Evolutionary conservation across 2,888 invertebrate species (phyloP), one percentile per base, ranked within the genome.

Genomic region (Ochropacha duplaris): DNA sequence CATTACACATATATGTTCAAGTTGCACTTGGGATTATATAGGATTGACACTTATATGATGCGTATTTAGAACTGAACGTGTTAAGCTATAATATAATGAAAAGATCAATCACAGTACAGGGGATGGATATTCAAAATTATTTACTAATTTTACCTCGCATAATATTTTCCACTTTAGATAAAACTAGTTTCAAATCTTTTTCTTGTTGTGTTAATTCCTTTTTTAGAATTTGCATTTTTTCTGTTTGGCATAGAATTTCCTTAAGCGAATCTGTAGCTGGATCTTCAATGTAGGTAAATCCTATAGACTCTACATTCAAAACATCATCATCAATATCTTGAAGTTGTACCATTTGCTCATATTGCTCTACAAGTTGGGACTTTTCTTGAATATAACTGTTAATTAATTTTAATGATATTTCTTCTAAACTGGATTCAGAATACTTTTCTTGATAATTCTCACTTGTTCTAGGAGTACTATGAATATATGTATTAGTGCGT

Each of bases 381-480:
- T 96, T 96, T 70, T 95, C 95, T 79, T 95, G 94, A 68, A 94
- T 94, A 69, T 95, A 94, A 79, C 94, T 95, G 65, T 95, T 95
- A 36, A 95, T 94, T 58, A 96, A 83, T 83, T 95, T 95, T 28
- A 96, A 84, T 0, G 96, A 96, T 71, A 97, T 96, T 81, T 97
- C 96, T 76, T 97, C 97, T 66, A 97, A 88, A 75, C 96, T 96
- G 22, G 94, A 90, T 71, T 95, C 94, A 0, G 92, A 87, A 78
- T 84, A 90, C 65, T 92, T 92, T 68, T 92, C 94, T 71, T 93
- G 92, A 68, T 91, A 92, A 65, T 94, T 94, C 58, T 87, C 84
- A 81, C 93, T 94, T 60, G 92, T 92, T 68, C 94, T 94, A 11
- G 95, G 94, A 57, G 95, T 94, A 69, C 94, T 94, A 66, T 95